phyloP scores from a whole-genome alignment of 2,113 vertebrate genomes.

The Cephalopterus ornatus region DNA sequence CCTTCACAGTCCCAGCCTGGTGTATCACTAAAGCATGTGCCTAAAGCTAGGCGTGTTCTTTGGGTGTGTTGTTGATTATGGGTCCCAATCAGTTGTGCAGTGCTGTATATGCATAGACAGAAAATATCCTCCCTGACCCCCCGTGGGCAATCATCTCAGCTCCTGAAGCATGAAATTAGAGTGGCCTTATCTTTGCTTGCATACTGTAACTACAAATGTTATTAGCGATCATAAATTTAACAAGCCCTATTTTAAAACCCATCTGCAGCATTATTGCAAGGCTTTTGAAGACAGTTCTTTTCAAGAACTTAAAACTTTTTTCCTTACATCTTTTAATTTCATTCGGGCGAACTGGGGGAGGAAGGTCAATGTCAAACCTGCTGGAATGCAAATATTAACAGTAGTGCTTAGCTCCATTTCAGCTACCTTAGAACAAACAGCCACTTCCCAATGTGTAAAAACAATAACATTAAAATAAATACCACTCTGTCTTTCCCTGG shows the following conservation, averaged over 20 bases:
- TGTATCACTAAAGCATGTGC: background rate
- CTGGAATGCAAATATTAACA: slow-evolving; percentile 53
- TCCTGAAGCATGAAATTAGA: slow-evolving; percentile 71
- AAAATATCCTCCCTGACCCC: slow-evolving; percentile 62
- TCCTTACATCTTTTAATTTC: slow-evolving; percentile 36
- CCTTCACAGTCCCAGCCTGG: background rate
- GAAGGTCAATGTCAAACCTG: background rate
- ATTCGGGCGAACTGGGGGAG: background rate
- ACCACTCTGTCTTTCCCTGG: background rate
- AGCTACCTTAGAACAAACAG: slow-evolving; percentile 41
- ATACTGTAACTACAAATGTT: slow-evolving; percentile 67
- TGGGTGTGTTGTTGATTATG: background rate
- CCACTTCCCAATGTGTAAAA: background rate
- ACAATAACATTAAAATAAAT: slow-evolving; percentile 36
- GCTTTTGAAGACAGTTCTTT: slow-evolving; percentile 23
- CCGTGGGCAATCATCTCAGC: slow-evolving; percentile 61
- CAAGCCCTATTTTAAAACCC: slow-evolving; percentile 47
- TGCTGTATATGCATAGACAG: background rate
- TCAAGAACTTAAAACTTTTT: background rate
- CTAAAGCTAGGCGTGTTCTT: background rate
- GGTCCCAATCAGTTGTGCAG: background rate
- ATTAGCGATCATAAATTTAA: slow-evolving; percentile 64
- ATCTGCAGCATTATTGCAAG: background rate
- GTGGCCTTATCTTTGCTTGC: slow-evolving; percentile 66
- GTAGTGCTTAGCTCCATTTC: background rate